These are phyloP conservation scores for Blastobasis lacticolella DNA, from an alignment of 2,888 invertebrate genomes.

Conservation along the genomic window DNA sequence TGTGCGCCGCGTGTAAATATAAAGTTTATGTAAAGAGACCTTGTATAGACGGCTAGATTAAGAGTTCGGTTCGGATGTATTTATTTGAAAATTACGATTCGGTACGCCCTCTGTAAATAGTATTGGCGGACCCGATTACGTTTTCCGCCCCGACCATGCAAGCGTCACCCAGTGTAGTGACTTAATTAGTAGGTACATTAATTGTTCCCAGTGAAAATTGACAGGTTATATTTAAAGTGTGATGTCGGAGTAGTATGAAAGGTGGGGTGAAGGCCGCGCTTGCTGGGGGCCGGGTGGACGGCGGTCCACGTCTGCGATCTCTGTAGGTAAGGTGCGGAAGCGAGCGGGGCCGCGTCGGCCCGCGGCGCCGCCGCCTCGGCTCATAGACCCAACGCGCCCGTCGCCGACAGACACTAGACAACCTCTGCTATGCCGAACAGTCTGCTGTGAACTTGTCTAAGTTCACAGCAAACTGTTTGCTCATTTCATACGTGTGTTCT, in stretches of 20 bases:
- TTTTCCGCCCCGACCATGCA: conserved; percentile 48
- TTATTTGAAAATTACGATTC: conserved; percentile 60
- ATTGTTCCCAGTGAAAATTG: no score
- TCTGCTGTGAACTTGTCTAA: background rate
- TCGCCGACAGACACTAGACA: no score
- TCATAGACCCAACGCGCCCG: conserved; percentile 16
- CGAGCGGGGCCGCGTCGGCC: conserved; percentile 41
- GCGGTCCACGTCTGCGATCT: conserved; percentile 64
- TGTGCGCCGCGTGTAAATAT: conserved; percentile 73
- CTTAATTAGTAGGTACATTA: background rate
- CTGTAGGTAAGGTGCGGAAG: conserved; percentile 54
- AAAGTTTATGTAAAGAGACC: conserved; percentile 69
- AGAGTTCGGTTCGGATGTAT: conserved; percentile 60
- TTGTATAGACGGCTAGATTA: conserved; percentile 70
- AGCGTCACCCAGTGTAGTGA: conserved; percentile 34
- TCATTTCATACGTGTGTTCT: no score
- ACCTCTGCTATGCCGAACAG: background rate
- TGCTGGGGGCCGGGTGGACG: conserved; percentile 52
- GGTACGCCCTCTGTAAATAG: conserved; percentile 62
- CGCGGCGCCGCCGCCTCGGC: conserved; percentile 31
- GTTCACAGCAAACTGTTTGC: no score
- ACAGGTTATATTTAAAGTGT: no score
- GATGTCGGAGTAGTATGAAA: background rate
- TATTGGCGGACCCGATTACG: conserved; percentile 53
- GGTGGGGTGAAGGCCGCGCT: conserved; percentile 33